Percentiles rank a stretch among this genome's conserved stretches.
These are phyloP conservation scores for Onychorhynchus coronatus DNA, from an alignment of 2,113 vertebrate species.

Conservation along the genomic window DNA sequence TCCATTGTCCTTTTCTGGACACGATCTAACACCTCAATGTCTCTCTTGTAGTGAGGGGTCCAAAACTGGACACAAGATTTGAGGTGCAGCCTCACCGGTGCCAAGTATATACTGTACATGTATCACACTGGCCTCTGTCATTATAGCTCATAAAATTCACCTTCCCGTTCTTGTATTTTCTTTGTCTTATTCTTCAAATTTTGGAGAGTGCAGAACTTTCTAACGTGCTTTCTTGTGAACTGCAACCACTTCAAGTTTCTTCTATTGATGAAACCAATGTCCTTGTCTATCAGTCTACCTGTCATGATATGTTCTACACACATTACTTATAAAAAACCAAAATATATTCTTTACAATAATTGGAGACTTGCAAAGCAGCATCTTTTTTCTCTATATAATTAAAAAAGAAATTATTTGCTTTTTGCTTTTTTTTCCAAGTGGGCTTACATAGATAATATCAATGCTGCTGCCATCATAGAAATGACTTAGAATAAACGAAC, in stretches of 20 bases:
- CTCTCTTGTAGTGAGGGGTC: not conserved
- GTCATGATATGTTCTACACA: not conserved
- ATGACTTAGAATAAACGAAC: not conserved
- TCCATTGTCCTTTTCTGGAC: not conserved
- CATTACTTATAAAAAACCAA: not conserved
- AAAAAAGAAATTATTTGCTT: not conserved
- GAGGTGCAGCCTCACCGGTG: not conserved
- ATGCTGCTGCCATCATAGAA: not conserved
- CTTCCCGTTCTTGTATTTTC: not conserved
- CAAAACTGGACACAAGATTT: not conserved
- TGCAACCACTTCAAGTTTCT: not conserved
- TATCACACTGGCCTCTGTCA: not conserved
- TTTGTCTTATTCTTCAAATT: not conserved
- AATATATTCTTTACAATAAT: not conserved
- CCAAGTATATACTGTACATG: not conserved
- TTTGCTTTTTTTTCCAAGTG: not conserved
- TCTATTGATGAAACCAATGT: not conserved
- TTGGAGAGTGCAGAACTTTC: not conserved
- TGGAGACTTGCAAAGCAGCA: not conserved
- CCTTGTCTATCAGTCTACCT: not conserved
- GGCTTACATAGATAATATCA: not conserved
- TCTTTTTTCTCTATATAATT: not conserved
- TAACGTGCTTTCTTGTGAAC: not conserved
- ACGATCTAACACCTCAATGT: accelerated
- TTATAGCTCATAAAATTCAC: not conserved